Conservation (phyloP, 2,113 vertebrate species). For the Lontra canadensis region DNA sequence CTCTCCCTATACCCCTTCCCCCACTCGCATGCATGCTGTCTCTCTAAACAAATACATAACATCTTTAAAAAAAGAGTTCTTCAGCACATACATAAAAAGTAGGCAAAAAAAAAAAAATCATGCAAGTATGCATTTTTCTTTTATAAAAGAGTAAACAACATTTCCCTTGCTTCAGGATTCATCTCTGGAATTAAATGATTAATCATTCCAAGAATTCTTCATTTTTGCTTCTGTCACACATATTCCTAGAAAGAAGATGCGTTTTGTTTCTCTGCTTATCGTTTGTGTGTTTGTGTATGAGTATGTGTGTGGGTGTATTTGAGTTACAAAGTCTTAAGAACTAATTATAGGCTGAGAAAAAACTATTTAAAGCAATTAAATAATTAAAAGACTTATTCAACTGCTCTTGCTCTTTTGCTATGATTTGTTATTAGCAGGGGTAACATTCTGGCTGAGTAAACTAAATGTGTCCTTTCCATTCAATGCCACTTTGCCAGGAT, state of each 20-base stretch:
- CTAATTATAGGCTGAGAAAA: background rate
- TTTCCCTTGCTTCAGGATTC: background rate
- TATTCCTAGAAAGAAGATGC: background rate
- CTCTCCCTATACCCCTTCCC: background rate
- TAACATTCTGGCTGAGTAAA: background rate
- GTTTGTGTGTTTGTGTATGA: background rate
- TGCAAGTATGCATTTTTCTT: background rate
- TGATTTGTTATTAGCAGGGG: background rate
- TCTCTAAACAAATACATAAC: background rate
- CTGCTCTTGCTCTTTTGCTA: background rate
- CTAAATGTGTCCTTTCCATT: background rate
- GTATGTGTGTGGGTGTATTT: background rate
- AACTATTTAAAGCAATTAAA: background rate
- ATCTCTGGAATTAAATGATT: background rate
- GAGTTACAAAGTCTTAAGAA: background rate
- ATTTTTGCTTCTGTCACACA: background rate
- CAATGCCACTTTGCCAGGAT: background rate
- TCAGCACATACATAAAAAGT: background rate
- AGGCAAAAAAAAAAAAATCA: background rate
- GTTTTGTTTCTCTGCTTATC: background rate
- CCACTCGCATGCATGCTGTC: background rate
- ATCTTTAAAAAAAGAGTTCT: background rate
- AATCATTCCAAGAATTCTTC: background rate
- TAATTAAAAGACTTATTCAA: background rate
- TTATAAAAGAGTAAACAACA: background rate